Conservation (phyloP, 2,797 vertebrate genomes). For the Heliangelus exortis region DNA sequence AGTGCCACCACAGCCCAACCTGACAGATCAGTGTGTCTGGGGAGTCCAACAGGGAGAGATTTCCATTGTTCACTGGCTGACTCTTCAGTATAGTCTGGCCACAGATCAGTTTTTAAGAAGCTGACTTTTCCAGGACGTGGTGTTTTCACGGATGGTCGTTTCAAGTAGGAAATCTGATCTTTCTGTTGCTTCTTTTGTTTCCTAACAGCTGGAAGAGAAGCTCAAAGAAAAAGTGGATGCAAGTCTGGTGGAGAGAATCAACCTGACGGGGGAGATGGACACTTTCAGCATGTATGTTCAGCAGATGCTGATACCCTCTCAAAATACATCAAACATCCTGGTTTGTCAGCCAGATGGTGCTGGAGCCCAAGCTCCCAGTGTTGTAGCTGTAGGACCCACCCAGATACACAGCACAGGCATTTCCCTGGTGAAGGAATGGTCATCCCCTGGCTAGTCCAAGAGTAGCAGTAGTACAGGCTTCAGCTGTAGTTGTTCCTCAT, state of each 20-base stretch:
- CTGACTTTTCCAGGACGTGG: not conserved
- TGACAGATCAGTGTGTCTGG: not conserved
- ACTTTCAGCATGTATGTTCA: constrained; percentile 95
- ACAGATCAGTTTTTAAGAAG: not conserved
- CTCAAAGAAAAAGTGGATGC: constrained; percentile 97
- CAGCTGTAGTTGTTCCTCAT: not conserved
- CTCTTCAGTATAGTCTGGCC: not conserved
- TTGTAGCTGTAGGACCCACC: not conserved
- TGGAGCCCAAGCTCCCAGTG: not conserved
- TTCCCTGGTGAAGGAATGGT: not conserved
- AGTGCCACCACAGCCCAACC: not conserved
- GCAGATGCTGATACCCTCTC: not conserved
- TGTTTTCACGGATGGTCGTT: not conserved
- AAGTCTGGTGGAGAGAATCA: constrained; percentile 91
- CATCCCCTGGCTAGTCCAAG: not conserved
- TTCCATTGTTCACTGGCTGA: not conserved
- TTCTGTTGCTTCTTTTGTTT: constrained; percentile 29
- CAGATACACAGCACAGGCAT: not conserved
- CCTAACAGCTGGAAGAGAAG: constrained; percentile 93
- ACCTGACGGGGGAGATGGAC: constrained; percentile 96
- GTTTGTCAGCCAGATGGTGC: constrained; percentile 59
- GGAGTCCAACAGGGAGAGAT: not conserved
- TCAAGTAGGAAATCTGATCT: not conserved
- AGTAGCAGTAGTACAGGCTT: not conserved
- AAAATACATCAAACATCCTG: not conserved